Conservation (phyloP, 2,113 vertebrate species). For the Steatornis caripensis region DNA sequence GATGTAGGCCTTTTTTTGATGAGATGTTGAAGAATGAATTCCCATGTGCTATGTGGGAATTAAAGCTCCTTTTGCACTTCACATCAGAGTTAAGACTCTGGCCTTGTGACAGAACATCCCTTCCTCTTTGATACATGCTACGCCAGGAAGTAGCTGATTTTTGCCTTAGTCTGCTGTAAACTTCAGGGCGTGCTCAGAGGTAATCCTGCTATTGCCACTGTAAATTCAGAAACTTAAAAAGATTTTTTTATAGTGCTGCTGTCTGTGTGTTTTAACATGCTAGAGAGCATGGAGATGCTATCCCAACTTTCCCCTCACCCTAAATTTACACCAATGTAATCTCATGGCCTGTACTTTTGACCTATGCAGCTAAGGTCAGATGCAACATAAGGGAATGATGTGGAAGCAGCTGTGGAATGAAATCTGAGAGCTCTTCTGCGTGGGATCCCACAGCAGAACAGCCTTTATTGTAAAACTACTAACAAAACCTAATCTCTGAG, state of each 20-base stretch:
- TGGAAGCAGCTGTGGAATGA: neutral
- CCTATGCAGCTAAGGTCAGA: neutral
- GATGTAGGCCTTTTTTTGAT: neutral
- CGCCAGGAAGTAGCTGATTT: neutral
- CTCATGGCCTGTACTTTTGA: neutral
- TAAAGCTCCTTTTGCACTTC: slow-evolving; percentile 4
- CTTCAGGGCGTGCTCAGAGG: neutral
- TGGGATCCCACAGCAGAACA: neutral
- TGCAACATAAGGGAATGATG: neutral
- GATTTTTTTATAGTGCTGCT: neutral
- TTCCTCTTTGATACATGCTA: neutral
- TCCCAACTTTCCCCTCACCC: neutral
- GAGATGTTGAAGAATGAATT: slow-evolving; percentile 7
- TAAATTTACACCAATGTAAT: neutral
- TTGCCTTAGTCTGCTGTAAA: neutral
- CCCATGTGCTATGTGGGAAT: slow-evolving; percentile 26
- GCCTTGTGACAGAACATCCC: neutral
- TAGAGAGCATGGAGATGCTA: neutral
- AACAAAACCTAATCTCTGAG: neutral
- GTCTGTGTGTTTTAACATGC: neutral
- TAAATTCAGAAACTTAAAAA: neutral
- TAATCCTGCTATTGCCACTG: neutral
- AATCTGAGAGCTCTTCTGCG: neutral
- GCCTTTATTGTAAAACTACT: neutral
- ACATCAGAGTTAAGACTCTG: neutral